These are phyloP conservation scores for Centropus unirufus DNA, from an alignment of 2,113 vertebrate genomes.

Conservation along the genomic window DNA sequence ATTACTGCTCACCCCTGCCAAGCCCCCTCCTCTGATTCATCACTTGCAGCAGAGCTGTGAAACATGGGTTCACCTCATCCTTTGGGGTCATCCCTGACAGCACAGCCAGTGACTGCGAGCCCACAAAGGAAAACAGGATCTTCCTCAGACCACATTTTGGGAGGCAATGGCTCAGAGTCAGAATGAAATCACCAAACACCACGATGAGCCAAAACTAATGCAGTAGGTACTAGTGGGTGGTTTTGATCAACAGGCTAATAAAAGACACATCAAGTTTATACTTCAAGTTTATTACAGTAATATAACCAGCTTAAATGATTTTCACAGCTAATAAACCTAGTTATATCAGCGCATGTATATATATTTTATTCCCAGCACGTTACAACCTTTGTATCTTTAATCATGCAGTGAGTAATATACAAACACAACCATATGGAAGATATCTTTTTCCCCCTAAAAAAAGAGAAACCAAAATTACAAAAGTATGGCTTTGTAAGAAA, in stretches of 20 bases:
- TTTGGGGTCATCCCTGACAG: neutral
- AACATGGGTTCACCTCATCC: neutral
- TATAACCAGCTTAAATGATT: conserved; percentile 1
- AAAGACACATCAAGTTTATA: conserved; percentile 29
- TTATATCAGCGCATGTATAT: neutral
- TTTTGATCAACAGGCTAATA: neutral
- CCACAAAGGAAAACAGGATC: neutral
- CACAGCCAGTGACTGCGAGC: neutral
- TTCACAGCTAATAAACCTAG: neutral
- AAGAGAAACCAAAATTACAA: conserved; percentile 31
- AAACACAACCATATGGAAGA: conserved; percentile 8
- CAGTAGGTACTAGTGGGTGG: neutral
- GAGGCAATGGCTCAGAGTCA: neutral
- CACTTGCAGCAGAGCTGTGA: neutral
- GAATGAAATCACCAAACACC: neutral
- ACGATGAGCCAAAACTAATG: neutral
- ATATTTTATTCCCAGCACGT: neutral
- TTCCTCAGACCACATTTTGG: neutral
- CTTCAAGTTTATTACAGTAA: conserved; percentile 60
- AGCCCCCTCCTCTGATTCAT: neutral
- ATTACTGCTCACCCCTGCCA: neutral
- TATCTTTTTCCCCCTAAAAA: neutral
- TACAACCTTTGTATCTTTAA: conserved; percentile 26
- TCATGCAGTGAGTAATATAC: conserved; percentile 11
- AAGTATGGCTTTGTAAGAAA: conserved; percentile 60